Base-by-base conservation (phyloP, 2,888 invertebrate genomes). In the Pammene fasciana region DNA sequence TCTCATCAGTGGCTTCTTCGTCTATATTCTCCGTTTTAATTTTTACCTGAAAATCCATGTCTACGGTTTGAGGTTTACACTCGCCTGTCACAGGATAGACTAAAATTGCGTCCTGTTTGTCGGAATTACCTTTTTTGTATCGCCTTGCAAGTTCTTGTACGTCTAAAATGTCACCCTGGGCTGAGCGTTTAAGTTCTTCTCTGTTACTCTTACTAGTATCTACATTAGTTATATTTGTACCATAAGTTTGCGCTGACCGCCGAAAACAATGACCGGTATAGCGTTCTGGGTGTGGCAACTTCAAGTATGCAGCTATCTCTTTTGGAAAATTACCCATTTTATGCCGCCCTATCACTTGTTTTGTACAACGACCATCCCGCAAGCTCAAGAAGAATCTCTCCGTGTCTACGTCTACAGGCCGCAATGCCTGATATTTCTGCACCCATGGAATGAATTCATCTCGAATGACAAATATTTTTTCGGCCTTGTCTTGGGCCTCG, bases 301-400 rank as follows among this genome's bases (percentile, higher is more conserved):
- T 62, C 26, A 62, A 62, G 18, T 26, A 62, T 6, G 16, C 7
- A 4, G 62, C 62, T 14, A 62, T 62, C 6, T 62, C 41, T 26
- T 18, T 62, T 11, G 62, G 50, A 18, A 62, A 18, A n/a, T 5
- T 9, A 6, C 41, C 38, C 50, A 52, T 62, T 41, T 62, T 62
- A 26, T 62, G 62, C 5, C 62, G 62, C 10, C 62, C 62, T n/a
- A 62, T 52, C 8, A 62, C 62, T 50, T 62, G 62, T 48, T 41
- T 62, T 6, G 50, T 62, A 18, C 62, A 62, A 11, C 1, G n/a
- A n/a, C 62, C 62, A 26, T 52, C 41, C 41, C 62, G 50, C 0
- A 52, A 41, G 6, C n/a, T 52, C 41, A 62, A 26, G 36, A 62
- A 62, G n/a, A 62, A 52, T 52, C 62, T 62, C 1, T 50, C 38